Conservation (phyloP, 2,888 invertebrate genomes). For the Hypomecis atomaria region DNA sequence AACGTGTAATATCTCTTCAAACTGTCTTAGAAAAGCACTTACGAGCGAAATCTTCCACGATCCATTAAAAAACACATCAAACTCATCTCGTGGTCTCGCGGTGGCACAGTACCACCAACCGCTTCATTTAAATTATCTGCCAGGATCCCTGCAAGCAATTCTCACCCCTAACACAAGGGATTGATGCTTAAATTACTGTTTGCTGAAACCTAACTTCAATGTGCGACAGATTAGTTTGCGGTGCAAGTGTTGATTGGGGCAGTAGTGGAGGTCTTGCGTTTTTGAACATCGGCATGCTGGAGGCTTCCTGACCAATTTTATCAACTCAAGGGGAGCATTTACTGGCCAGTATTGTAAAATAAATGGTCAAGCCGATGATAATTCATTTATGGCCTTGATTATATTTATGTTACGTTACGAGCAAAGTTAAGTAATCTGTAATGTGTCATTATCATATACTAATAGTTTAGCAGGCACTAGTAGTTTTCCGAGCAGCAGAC, state of each 20-base stretch:
- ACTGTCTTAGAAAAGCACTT: conserved; percentile 24
- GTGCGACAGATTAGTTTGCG: conserved; percentile 46
- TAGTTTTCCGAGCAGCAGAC: too few relatives aligned
- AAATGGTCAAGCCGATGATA: too few relatives aligned
- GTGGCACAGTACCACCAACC: conserved; percentile 37
- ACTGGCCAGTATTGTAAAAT: too few relatives aligned
- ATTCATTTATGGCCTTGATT: too few relatives aligned
- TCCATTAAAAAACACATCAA: conserved; percentile 37
- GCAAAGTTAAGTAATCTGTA: too few relatives aligned
- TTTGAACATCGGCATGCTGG: background rate
- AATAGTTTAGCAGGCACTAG: too few relatives aligned
- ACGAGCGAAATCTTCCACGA: conserved; percentile 18
- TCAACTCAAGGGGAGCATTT: too few relatives aligned
- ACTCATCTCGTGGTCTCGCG: conserved; percentile 36
- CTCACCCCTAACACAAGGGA: conserved; percentile 24
- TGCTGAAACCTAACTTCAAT: conserved; percentile 34
- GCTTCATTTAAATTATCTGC: conserved; percentile 46
- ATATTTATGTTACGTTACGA: too few relatives aligned
- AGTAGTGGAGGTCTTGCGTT: conserved; percentile 15
- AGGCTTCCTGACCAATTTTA: too few relatives aligned
- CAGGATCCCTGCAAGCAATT: conserved; percentile 35
- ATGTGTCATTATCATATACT: too few relatives aligned
- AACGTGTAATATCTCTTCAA: background rate
- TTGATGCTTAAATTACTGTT: conserved; percentile 34
- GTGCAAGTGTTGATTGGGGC: conserved; percentile 19